A percentile compares a stretch with the other conserved stretches of the same genome.
These are phyloP conservation scores for Rhinogobio ventralis DNA, from an alignment of 2,797 vertebrate species.

Conservation along the genomic window DNA sequence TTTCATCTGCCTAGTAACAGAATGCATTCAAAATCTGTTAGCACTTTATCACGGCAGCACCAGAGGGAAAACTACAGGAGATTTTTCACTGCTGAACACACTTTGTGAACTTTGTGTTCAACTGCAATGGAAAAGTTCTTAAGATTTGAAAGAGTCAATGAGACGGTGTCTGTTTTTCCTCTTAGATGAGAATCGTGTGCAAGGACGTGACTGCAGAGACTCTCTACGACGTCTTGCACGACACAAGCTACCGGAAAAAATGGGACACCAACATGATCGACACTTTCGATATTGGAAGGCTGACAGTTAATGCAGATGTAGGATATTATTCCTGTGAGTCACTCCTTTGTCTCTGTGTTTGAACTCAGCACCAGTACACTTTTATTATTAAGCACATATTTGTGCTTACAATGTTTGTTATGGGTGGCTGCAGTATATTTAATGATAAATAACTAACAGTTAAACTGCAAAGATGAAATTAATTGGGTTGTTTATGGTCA, in stretches of 20 bases:
- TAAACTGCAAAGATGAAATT: not conserved
- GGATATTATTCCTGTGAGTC: constrained; percentile 88
- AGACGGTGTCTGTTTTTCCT: constrained; percentile 1
- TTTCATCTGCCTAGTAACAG: constrained; percentile 23
- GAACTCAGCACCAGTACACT: not conserved
- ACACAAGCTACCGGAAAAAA: constrained; percentile 84
- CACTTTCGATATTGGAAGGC: constrained; percentile 85
- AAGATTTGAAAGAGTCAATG: constrained; percentile 55
- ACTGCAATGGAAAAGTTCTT: constrained; percentile 40
- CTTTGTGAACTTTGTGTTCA: not conserved
- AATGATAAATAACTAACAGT: not conserved
- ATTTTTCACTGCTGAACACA: not conserved
- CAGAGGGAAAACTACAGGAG: not conserved
- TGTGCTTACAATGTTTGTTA: not conserved
- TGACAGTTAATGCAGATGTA: constrained; percentile 85
- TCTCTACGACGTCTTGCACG: constrained; percentile 84
- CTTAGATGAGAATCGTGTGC: constrained; percentile 86
- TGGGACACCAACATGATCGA: constrained; percentile 89
- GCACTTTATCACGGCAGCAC: not conserved
- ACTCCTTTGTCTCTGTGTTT: not conserved
- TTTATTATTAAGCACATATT: not conserved
- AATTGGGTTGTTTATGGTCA: not conserved
- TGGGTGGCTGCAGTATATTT: not conserved
- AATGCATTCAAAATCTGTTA: constrained; percentile 14
- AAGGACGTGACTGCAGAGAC: constrained; percentile 82